A percentile compares a stretch with the other conserved stretches of the same genome.
Conservation (phyloP, 2,113 vertebrate genomes). For the Phoxinus phoxinus region DNA sequence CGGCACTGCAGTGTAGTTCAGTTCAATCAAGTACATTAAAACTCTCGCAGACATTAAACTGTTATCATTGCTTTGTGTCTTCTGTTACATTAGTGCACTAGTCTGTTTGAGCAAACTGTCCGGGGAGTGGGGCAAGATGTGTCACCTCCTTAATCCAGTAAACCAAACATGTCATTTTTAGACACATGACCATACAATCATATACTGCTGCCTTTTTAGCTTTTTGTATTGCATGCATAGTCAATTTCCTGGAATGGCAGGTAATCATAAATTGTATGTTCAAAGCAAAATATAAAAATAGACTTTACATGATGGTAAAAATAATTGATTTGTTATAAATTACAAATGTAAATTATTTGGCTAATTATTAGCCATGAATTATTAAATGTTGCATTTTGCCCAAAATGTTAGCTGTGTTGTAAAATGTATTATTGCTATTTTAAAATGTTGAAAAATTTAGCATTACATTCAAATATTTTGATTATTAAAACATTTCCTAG, state of each 20-base stretch:
- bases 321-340: background rate
- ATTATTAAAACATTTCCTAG: background rate
- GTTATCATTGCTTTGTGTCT: background rate
- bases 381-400: background rate
- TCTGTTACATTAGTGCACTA: conserved; percentile 7
- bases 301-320: too few species aligned
- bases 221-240: background rate
- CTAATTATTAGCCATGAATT: background rate
- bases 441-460: background rate
- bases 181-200: background rate
- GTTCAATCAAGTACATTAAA: conserved; percentile 1
- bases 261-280: background rate
- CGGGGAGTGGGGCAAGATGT: background rate
- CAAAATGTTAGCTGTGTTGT: background rate
- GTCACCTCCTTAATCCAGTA: background rate
- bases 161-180: background rate
- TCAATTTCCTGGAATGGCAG: background rate
- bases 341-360: background rate
- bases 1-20: background rate
- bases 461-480: background rate
- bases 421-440: background rate
- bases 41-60: background rate
- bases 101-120: conserved; percentile 5
- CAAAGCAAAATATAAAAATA: background rate
- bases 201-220: background rate